Evolutionary conservation across 2,888 invertebrate genomes (phyloP).

Genomic region (Drosophila differens): DNA sequence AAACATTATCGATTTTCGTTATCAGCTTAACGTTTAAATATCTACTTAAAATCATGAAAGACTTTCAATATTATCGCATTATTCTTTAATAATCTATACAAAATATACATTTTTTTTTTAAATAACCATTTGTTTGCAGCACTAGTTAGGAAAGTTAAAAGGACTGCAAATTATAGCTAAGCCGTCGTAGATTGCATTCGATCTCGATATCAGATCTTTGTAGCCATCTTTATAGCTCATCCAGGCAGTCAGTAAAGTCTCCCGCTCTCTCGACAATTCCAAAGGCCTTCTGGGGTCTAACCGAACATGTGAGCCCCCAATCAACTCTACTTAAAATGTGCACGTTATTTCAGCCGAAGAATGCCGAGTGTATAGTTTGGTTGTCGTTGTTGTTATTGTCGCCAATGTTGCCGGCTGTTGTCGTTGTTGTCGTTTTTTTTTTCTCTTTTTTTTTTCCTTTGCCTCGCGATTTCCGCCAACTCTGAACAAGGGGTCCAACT

Average conservation of each 20-base stretch:
- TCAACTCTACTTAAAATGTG: constrained; percentile 71
- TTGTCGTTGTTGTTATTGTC: constrained; percentile 43
- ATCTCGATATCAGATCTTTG: background rate
- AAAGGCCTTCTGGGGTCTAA: constrained; percentile 9
- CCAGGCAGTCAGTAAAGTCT: constrained; percentile 2
- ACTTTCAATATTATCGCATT: background rate
- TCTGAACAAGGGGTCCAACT: constrained; percentile 64
- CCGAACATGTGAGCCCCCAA: constrained; percentile 57
- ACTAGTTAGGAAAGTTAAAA: background rate
- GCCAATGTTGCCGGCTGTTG: constrained; percentile 36
- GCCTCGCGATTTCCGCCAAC: constrained; percentile 76
- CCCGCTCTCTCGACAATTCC: background rate
- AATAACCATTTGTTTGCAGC: background rate
- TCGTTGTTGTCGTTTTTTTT: constrained; percentile 26
- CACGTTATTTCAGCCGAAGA: constrained; percentile 67
- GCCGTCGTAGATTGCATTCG: background rate
- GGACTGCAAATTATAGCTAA: too few species aligned
- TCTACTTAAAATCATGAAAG: accelerated
- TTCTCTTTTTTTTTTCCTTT: constrained; percentile 41
- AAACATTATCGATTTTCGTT: background rate
- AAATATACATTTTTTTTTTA: background rate
- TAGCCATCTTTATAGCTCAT: constrained; percentile 22
- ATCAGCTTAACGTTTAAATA: background rate
- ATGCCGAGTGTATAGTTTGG: constrained; percentile 49
- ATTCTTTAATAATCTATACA: background rate